Conservation (phyloP, 2,113 vertebrate genomes). For the Scytalopus superciliaris region DNA sequence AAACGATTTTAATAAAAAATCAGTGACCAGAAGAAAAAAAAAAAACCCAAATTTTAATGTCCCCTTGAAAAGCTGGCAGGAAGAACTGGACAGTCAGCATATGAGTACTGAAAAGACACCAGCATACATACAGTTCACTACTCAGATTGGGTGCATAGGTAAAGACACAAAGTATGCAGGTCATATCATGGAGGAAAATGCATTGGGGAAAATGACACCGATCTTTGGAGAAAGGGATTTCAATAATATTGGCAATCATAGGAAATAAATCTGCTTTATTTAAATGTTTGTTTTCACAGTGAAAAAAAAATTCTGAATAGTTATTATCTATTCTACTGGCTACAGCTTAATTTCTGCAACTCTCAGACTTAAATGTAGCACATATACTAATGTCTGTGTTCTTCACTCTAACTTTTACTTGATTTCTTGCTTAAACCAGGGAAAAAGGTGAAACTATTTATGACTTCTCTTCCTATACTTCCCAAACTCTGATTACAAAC, state of each 20-base stretch:
- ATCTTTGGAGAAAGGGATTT: neutral
- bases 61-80: neutral
- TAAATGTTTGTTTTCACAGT: neutral
- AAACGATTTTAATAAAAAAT: neutral
- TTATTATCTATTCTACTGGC: neutral
- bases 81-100: neutral
- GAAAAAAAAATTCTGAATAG: neutral
- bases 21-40: neutral
- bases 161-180: neutral
- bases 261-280: neutral
- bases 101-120: neutral
- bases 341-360: neutral
- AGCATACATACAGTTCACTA: neutral
- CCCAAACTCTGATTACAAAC: neutral
- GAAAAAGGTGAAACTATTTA: neutral
- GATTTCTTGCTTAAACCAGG: neutral
- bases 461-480: neutral
- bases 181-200: neutral
- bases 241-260: rapidly evolving
- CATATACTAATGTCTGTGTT: neutral
- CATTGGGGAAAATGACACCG: neutral
- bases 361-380: neutral
- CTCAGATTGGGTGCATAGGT: neutral
- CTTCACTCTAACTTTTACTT: neutral
- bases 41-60: neutral